Base-by-base conservation (phyloP, 2,113 vertebrate species). In the Phalacrocorax carbo region DNA sequence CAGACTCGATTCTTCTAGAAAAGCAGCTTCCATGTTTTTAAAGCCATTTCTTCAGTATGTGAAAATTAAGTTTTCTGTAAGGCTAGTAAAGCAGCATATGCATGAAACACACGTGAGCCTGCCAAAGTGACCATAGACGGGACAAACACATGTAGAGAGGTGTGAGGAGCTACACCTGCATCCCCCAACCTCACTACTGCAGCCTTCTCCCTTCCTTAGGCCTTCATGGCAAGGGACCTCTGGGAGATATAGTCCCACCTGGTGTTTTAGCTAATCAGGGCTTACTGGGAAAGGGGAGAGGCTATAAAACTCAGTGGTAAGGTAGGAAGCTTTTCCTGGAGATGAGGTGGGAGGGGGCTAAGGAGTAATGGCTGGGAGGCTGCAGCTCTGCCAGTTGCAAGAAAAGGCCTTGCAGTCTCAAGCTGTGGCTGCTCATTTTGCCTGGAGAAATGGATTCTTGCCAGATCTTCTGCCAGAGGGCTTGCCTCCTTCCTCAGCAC, bases 131-230 rank as follows among this genome's bases (percentile, higher is more conserved):
- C 8, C 3, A 1, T 1, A 11, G 60, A 34, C 4, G 30, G 38
- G 13, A 68, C 32, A 11, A 17, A 29, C 26, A 34, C 3, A 0
- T 0, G 13, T 7, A 36, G 66, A 58, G 62, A 57, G 38, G 22
- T 32, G 61, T 20, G 5, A 82, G 26, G 42, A 69, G 79, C 79
- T 61, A 38, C 22, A 66, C 13, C 30, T 55, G 18, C 36, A 32
- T 11, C 27, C 8, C 7, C 30, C 32, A 40, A 5, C 57, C 54
- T 42, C 20, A 57, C 17, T 60, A 21, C 4, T 4, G 32, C n/a
- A 62, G 60, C 13, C 22, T 13, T 36, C 25, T 44, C 61, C 17
- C 25, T 42, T 29, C 62, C 60, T n/a, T 4, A 7, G 38, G 12
- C 38, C 40, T 29, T 30, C 12, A 2, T 1, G 17, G 62, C 48